phyloP scores from a whole-genome alignment of 2,113 vertebrate species.

The Callospermophilus lateralis region DNA sequence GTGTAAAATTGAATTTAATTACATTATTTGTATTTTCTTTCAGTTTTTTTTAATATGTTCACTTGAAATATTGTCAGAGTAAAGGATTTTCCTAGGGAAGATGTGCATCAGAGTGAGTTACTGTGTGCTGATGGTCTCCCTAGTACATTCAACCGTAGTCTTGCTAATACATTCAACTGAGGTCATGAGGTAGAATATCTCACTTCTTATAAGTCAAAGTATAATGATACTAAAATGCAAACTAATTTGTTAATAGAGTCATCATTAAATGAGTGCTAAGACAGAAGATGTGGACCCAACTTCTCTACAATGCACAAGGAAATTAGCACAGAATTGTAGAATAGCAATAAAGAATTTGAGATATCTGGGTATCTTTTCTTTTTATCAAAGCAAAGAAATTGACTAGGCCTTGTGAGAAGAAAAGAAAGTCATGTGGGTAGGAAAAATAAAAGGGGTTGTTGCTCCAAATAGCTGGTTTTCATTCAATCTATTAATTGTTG shows the following conservation, averaged over 20 bases:
- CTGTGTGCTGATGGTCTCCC: neutral
- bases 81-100: neutral
- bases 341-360: neutral
- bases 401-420: neutral
- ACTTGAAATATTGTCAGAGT: neutral
- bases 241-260: neutral
- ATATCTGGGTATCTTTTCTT: neutral
- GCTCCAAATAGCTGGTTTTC: neutral
- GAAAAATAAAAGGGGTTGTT: neutral
- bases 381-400: constrained; percentile 1
- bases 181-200: neutral
- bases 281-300: neutral
- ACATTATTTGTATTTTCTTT: neutral
- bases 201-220: neutral
- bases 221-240: neutral
- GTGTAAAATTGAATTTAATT: neutral
- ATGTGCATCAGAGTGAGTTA: neutral
- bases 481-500: neutral
- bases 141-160: too few species aligned
- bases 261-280: neutral
- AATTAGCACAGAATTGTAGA: neutral
- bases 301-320: neutral
- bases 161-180: neutral
- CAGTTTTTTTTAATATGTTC: neutral
- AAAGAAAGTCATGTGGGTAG: neutral